Evolutionary conservation across 2,113 vertebrate genomes (phyloP).

Genomic region (Seriola dumerili): DNA sequence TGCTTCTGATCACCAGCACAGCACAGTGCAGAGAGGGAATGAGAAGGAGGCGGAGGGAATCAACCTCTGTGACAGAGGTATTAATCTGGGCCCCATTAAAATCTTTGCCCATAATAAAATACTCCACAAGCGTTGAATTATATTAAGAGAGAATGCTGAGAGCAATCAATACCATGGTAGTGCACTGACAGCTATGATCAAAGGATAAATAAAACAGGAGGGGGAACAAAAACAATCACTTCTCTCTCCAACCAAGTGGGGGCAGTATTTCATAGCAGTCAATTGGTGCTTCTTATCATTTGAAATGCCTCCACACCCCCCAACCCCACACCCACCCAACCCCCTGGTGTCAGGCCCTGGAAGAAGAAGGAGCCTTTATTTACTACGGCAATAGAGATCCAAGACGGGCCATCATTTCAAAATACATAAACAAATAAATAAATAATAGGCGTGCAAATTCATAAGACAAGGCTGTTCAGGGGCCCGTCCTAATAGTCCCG

Average conservation of each 20-base stretch:
- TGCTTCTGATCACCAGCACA: slow-evolving; percentile 57
- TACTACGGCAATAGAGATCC: slow-evolving; percentile 48
- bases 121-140: slow-evolving; percentile 71
- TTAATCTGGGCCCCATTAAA: slow-evolving; percentile 81
- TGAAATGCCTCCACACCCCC: slow-evolving; percentile 6
- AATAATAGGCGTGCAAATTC: slow-evolving; percentile 72
- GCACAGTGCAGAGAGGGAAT: slow-evolving; percentile 35
- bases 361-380: slow-evolving; percentile 70
- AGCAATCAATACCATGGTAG: slow-evolving; percentile 65
- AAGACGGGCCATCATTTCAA: slow-evolving; percentile 73
- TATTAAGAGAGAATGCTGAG: slow-evolving; percentile 70
- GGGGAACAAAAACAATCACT: slow-evolving; percentile 53
- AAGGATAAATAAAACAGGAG: slow-evolving; percentile 71
- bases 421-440: slow-evolving; percentile 78
- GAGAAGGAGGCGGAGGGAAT: slow-evolving; percentile 38
- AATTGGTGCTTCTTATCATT: slow-evolving; percentile 29
- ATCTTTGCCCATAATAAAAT: slow-evolving; percentile 75
- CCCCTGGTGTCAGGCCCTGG: slow-evolving; percentile 11
- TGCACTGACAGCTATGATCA: slow-evolving; percentile 69
- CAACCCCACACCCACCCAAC: too few species aligned
- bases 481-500: slow-evolving; percentile 65
- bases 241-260: slow-evolving; percentile 72
- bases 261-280: slow-evolving; percentile 79
- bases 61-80: slow-evolving; percentile 70
- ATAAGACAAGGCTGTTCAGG: slow-evolving; percentile 74